A percentile compares a stretch with the other conserved stretches of the same genome.
phyloP scores from a whole-genome alignment of 2,113 vertebrate genomes.

The Azemiops feae region DNA sequence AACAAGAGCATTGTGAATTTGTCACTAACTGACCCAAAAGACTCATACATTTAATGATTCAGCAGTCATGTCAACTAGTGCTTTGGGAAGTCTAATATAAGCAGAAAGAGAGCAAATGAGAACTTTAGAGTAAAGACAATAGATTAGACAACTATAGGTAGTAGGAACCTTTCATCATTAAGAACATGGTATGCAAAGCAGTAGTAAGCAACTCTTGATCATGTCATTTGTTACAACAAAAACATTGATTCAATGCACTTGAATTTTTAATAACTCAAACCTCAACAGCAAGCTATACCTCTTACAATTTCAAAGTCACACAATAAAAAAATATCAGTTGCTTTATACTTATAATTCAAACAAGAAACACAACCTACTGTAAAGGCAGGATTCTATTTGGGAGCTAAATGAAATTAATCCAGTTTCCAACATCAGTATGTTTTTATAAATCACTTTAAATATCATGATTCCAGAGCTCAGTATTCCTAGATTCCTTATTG shows the following conservation, averaged over 20 bases:
- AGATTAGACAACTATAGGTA: background rate
- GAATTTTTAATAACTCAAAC: slow-evolving; percentile 30
- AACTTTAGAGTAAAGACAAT: slow-evolving; percentile 21
- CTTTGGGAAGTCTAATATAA: slow-evolving; percentile 30
- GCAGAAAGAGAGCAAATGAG: slow-evolving; percentile 25
- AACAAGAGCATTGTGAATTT: slow-evolving; percentile 16
- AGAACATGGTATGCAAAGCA: slow-evolving; percentile 35
- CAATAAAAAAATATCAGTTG: slow-evolving; percentile 30
- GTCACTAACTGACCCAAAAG: slow-evolving; percentile 32
- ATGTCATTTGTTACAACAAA: slow-evolving; percentile 34
- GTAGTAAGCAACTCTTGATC: slow-evolving; percentile 5
- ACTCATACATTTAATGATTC: slow-evolving; percentile 28
- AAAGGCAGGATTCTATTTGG: slow-evolving; percentile 34
- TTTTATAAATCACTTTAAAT: slow-evolving; percentile 50
- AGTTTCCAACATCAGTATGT: slow-evolving; percentile 26
- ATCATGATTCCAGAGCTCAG: slow-evolving; percentile 48
- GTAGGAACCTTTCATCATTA: slow-evolving; percentile 37
- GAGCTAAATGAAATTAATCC: slow-evolving; percentile 43
- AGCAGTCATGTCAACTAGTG: slow-evolving; percentile 25
- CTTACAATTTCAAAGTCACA: slow-evolving; percentile 46
- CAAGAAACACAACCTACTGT: slow-evolving; percentile 18
- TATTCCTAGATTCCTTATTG: slow-evolving; percentile 47
- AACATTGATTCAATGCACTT: slow-evolving; percentile 33
- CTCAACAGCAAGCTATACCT: slow-evolving; percentile 34
- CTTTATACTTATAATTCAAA: slow-evolving; percentile 34